Evolutionary conservation across 2,797 vertebrate species (phyloP), one percentile per base, ranked within the genome.

Genomic region (Eulemur albifrons): DNA sequence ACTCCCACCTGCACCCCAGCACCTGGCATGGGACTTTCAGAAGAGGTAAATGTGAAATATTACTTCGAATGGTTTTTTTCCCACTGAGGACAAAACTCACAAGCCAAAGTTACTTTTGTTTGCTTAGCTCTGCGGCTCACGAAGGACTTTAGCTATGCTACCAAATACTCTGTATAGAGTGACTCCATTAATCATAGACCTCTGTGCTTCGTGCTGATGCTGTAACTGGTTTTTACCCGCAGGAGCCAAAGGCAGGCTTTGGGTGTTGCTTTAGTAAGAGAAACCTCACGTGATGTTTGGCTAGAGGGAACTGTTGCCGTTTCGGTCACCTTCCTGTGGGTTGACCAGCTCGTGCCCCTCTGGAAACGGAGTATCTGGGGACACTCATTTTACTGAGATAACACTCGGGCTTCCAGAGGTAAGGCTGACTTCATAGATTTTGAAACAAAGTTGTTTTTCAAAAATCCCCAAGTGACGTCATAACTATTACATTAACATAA

Each of bases 231-330:
- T 63, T 76, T 57, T 48, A 17, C 61, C 89, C 81, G 72, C 54
- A 2, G 89, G 82, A 88, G 76, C 80, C 77, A 10, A 18, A 40
- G 40, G 27, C 8, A 4, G 73, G 48, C 13, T 15, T 1, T 0
- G 72, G 75, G 10, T 92, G 83, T 87, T 72, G 81, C 93, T 84
- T 93, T 90, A 90, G 95, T 76, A 85, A 97, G 81, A 45, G 84
- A 88, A 76, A 13, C 70, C 76, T 77, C 59, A 13, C 0, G 4
- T 27, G 76, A 52, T 38, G 30, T 88, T 77, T 59, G 88, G 40
- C 40, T 38, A 4, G 35, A 32, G 80, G 84, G 89, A 94, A 72
- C 2, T 21, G 32, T 11, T 20, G 83, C 82, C 13, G 5, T 32
- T 65, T 52, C 0, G 17, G 65, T 85, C 61, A 48, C 86, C 75